phyloP scores from a whole-genome alignment of 2,797 vertebrate genomes.

The Linurgus olivaceus region DNA sequence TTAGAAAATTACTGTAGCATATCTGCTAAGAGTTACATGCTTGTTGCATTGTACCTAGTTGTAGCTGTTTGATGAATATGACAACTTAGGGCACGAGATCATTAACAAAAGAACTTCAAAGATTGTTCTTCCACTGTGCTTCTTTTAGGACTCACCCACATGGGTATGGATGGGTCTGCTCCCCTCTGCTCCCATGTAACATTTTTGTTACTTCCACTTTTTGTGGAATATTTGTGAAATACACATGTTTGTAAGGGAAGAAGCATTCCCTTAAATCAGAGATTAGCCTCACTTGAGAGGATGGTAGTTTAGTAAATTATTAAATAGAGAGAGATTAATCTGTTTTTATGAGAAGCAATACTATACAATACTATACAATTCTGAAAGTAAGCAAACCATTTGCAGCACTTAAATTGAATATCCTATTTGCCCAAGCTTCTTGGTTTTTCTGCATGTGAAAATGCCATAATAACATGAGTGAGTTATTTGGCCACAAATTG shows the following conservation, averaged over 20 bases:
- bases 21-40: neutral
- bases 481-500: neutral
- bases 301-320: neutral
- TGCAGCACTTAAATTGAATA: neutral
- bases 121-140: neutral
- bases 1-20: neutral
- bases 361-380: neutral
- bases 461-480: neutral
- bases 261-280: neutral
- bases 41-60: neutral
- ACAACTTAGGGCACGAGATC: neutral
- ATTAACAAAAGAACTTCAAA: neutral
- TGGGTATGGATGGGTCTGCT: neutral
- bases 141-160: neutral
- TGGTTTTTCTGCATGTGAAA: neutral
- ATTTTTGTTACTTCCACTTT: neutral
- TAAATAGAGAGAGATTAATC: neutral
- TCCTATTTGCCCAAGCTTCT: neutral
- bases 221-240: neutral
- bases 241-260: neutral
- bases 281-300: neutral
- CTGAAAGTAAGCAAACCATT: neutral
- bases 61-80: neutral
- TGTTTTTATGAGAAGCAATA: neutral
- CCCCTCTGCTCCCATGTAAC: neutral